Base-by-base conservation (phyloP, 2,113 vertebrate species). In the Mesitornis unicolor region DNA sequence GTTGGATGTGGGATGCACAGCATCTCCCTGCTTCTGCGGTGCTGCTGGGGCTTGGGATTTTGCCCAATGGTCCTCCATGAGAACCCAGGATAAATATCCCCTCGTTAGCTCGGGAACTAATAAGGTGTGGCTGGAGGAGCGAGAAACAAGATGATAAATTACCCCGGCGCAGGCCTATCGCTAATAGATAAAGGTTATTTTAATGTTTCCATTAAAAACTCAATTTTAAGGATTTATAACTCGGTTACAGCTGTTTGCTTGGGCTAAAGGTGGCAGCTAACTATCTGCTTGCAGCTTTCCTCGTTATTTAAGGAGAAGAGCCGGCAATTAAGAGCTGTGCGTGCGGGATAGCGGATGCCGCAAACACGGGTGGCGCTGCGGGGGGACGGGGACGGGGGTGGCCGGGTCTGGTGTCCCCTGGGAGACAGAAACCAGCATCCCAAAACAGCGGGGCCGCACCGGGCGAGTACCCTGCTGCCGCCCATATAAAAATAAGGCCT, bases 151-250 rank as follows among this genome's bases (percentile, higher is more conserved):
- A 89, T 78, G 88, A 90, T 64, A 84, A 94, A 97, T 96, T 57
- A 94, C 57, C 57, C 60, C 53, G 50, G 65, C 1, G 2, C 80
- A 71, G 69, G 36, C 60, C 93, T 90, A 93, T 81, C 7, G 3
- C 88, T 92, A 96, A 95, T 59, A 96, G 95, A 97, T 95, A 96
- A 93, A 84, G 88, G 92, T 92, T 96, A 93, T 94, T 94, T 96
- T 92, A 95, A 94, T 92, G 86, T 94, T 95, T 87, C 96, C 86
- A 96, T 96, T 97, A 94, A 96, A 95, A 95, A 92, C 95, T 96
- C 96, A 89, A 94, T 97, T 94, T 95, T 92, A 94, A 96, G 86
- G 94, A 96, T 96, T 97, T 96, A 94, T 95, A 96, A 94, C 90
- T 92, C 9, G 1, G 86, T 78, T 89, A 70, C 92, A 95, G 96